Percentiles rank a stretch among this genome's conserved stretches.
These are phyloP conservation scores for Sebastes cheni DNA, from an alignment of 2,797 vertebrate genomes.

Conservation along the genomic window DNA sequence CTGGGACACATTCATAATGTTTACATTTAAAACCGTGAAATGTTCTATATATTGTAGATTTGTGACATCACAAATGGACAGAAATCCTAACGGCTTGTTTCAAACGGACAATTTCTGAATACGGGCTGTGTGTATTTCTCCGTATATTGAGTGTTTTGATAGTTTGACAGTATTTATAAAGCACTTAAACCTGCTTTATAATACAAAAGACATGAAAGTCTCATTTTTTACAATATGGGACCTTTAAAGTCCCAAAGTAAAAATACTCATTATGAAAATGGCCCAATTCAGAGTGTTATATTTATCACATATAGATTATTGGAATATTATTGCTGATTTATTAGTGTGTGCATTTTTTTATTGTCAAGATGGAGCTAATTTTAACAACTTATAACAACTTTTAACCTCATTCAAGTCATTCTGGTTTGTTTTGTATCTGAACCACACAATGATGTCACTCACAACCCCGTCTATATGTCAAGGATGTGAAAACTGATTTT, in stretches of 20 bases:
- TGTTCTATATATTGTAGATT: too few relatives aligned
- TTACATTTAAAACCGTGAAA: too few relatives aligned
- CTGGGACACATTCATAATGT: too few relatives aligned
- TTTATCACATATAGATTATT: not conserved
- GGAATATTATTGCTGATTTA: not conserved
- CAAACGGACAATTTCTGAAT: rapidly evolving
- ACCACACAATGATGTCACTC: not conserved
- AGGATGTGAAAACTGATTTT: conserved; percentile 20
- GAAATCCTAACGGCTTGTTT: too few relatives aligned
- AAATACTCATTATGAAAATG: not conserved
- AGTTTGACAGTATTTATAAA: too few relatives aligned
- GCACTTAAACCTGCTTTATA: too few relatives aligned
- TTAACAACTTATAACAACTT: not conserved
- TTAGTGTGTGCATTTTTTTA: not conserved
- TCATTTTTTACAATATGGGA: too few relatives aligned
- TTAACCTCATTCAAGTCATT: not conserved
- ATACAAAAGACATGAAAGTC: too few relatives aligned
- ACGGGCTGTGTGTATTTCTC: too few relatives aligned
- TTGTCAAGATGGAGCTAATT: not conserved
- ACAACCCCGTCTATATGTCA: not conserved
- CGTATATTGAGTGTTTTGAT: too few relatives aligned
- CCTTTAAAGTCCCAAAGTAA: too few relatives aligned
- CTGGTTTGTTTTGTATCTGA: not conserved
- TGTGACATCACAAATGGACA: too few relatives aligned
- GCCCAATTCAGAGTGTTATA: not conserved